These are phyloP conservation scores for Lasiurus cinereus DNA, from an alignment of 2,113 vertebrate species.

Conservation along the genomic window DNA sequence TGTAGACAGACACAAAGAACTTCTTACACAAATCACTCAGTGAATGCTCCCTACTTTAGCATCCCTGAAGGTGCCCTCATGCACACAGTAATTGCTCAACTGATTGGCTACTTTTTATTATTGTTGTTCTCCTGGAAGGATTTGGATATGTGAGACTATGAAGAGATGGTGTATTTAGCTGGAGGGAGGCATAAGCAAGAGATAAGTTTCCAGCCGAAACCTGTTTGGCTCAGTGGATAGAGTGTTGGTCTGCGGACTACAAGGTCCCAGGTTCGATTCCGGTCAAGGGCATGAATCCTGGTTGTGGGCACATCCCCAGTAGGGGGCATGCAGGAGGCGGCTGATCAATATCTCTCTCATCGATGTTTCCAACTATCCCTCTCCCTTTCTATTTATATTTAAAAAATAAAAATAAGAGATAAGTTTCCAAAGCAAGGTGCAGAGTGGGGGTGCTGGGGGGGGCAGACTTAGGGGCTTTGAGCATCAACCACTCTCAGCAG, in stretches of 20 bases:
- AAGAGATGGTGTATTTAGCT: not conserved
- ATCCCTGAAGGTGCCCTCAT: too few species aligned
- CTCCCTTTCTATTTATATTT: too few species aligned
- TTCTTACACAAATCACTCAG: not conserved
- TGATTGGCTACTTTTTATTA: not conserved
- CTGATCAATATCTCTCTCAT: too few species aligned
- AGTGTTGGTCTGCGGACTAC: too few species aligned
- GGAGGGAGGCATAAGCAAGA: not conserved
- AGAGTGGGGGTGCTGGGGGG: not conserved
- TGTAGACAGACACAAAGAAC: not conserved
- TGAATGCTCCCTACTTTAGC: not conserved
- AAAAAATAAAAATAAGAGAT: not conserved
- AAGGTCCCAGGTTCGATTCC: too few species aligned
- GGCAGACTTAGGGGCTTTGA: not conserved
- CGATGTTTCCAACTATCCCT: too few species aligned
- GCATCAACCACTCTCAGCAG: not conserved
- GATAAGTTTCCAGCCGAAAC: not conserved
- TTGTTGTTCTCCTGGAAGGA: not conserved
- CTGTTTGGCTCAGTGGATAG: too few species aligned
- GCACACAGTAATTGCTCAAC: rapidly evolving
- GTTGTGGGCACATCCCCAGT: too few species aligned
- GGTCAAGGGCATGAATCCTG: too few species aligned
- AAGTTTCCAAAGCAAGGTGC: not conserved
- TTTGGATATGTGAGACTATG: not conserved
- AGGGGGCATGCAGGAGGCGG: too few species aligned